Base-by-base conservation (phyloP, 2,113 vertebrate genomes). In the Laterallus jamaicensis region DNA sequence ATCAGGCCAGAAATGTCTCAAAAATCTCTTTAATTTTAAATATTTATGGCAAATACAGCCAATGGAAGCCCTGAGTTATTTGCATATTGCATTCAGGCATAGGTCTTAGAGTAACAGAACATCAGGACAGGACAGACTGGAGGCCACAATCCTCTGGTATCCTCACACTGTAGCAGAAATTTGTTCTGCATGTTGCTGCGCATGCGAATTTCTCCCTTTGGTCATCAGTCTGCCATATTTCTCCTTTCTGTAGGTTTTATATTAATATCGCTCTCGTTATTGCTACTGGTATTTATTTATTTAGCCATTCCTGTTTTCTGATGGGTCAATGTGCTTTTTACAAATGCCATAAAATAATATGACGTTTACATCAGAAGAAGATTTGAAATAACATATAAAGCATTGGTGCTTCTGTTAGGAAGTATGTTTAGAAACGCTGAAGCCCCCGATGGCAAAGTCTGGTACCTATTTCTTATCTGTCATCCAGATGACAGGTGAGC, bases 401-500 rank as follows among this genome's bases (percentile, higher is more conserved):
- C n/a, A 83, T 4, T 44, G 20, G 25, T 81, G 24, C 3, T 70
- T 81, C 12, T 16, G 3, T 47, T 70, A n/a, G 64, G 63, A 82
- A 87, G 7, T 6, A 4, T 18, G 6, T 59, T 68, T 52, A 84
- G 64, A 73, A 75, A 49, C 16, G 3, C 12, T 82, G 47, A 70
- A 74, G 55, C 6, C 20, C 18, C 9, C 12, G 44, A 1, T n/a
- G 52, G 25, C 28, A 17, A 78, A 25, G 28, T 73, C 83, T 63
- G 31, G 14, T 86, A 40, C 66, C 29, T 71, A 21, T 90, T 85
- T 80, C 49, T 78, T 40, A 92, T 21, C 64, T 94, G 42, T 82
- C 64, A 68, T 17, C 16, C 58, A 56, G 52, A 86, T 82, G 86
- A 93, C 82, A 92, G 93, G 86, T 89, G 92, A 96, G 58, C 40